Evolutionary conservation across 2,888 invertebrate genomes (phyloP).

Genomic region (Ecdyonurus torrentis): DNA sequence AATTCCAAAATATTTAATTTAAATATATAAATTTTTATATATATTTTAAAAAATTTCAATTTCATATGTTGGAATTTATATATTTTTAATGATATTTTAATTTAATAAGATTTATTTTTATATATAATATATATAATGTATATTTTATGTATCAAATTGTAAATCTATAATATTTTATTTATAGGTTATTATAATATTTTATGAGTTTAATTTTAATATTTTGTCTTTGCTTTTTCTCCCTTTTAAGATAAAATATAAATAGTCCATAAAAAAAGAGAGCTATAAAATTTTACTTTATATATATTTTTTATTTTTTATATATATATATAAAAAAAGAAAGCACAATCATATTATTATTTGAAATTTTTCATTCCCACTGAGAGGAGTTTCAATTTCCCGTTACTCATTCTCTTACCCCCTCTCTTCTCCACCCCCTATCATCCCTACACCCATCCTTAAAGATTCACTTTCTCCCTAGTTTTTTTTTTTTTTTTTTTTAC

Average conservation of each 20-base stretch:
- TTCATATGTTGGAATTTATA: neutral
- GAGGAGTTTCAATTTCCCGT: constrained; percentile 6
- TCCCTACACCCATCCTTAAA: constrained; percentile 13
- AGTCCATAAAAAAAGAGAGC: neutral
- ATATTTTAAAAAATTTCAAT: neutral
- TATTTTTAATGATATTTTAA: neutral
- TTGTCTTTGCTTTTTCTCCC: neutral
- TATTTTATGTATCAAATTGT: neutral
- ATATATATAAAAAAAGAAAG: neutral
- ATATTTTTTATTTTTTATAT: no score
- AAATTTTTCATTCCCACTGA: neutral
- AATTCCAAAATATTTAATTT: neutral
- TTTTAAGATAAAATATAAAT: neutral
- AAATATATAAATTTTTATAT: neutral
- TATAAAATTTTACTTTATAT: neutral
- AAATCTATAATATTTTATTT: neutral
- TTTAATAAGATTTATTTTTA: neutral
- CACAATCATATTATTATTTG: neutral
- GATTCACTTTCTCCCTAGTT: constrained; percentile 1
- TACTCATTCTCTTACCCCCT: constrained; percentile 15
- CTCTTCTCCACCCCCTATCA: constrained; percentile 21
- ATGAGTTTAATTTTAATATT: neutral
- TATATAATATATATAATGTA: neutral
- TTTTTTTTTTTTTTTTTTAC: constrained; percentile 3
- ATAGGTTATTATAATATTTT: no score